A percentile compares a stretch with the other conserved stretches of the same genome.
phyloP scores from a whole-genome alignment of 2,113 vertebrate species.

The Puffinus mauretanicus region DNA sequence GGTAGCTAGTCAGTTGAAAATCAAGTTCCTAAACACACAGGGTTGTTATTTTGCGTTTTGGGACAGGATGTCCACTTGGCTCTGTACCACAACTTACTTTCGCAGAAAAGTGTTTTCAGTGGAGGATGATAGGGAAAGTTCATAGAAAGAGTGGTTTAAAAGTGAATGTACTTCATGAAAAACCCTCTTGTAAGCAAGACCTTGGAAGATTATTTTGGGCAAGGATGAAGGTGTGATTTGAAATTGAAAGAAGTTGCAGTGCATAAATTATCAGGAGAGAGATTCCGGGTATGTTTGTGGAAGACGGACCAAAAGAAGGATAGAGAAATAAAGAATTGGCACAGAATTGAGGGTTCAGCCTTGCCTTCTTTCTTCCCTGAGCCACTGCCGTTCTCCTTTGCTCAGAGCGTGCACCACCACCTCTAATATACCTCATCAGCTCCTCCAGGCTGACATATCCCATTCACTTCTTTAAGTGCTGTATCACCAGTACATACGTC shows the following conservation, averaged over 20 bases:
- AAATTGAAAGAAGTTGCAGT: slow-evolving; percentile 55
- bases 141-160: not conserved
- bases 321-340: not conserved
- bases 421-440: not conserved
- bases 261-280: slow-evolving; percentile 50
- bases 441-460: not conserved
- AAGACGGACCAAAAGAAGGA: not conserved
- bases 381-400: not conserved
- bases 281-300: slow-evolving; percentile 37
- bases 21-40: not conserved
- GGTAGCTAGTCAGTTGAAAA: not conserved
- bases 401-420: not conserved
- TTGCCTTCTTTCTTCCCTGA: not conserved
- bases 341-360: not conserved
- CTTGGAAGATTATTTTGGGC: slow-evolving; percentile 56
- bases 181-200: slow-evolving; percentile 34
- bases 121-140: not conserved
- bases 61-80: slow-evolving; percentile 40
- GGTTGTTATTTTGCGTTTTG: not conserved
- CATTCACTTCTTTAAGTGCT: not conserved
- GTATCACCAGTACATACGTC: not conserved
- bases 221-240: slow-evolving; percentile 50
- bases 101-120: not conserved
- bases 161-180: slow-evolving; percentile 13
- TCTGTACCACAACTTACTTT: not conserved